Evolutionary conservation across 2,113 vertebrate genomes (phyloP), one percentile per base, ranked within the genome.

Genomic region (Ceuthmochares aereus): DNA sequence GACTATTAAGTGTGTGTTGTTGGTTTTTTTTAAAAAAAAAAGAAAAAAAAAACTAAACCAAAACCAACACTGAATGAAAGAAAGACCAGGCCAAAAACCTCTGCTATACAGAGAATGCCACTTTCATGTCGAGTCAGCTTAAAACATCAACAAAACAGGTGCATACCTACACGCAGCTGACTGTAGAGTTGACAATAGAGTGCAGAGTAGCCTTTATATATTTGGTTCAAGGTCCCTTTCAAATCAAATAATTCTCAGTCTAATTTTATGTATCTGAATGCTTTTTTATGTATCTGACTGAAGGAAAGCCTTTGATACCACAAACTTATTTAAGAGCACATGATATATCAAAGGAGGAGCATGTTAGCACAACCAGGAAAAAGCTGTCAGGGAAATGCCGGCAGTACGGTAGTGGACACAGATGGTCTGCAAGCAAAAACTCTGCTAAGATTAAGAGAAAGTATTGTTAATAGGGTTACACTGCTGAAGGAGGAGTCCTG

Each of bases 371-470:
- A 21, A 80, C 19, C n/a, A 84, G 55, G 42, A 23, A 92, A 77
- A 80, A 72, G 5, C 45, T 73, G 51, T 30, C 52, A 36, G 37
- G 32, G 36, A 51, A 87, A 64, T 88, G 16, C 36, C 89, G 80
- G 76, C 63, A 80, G 32, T 27, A n/a, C 7, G 23, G 59, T 55
- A 45, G 14, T 62, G 26, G 51, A 91, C 92, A 87, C 68, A 95
- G 84, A 92, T 89, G 60, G 87, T 58, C 69, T 78, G 74, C 73
- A 75, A 58, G 40, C 10, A 92, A 90, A 92, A 93, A 8, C 40
- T 87, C 30, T 68, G 64, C 76, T 88, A 72, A 49, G 70, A 83
- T 96, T 85, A 92, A 74, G 72, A 89, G 45, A 95, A 89, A 80
- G 36, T 30, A 84, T 22, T 81, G 68, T 63, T 76, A 86, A 73